Evolutionary conservation across 2,888 invertebrate genomes (phyloP), one percentile per base, ranked within the genome.

Genomic region (Hylaea fasciaria): DNA sequence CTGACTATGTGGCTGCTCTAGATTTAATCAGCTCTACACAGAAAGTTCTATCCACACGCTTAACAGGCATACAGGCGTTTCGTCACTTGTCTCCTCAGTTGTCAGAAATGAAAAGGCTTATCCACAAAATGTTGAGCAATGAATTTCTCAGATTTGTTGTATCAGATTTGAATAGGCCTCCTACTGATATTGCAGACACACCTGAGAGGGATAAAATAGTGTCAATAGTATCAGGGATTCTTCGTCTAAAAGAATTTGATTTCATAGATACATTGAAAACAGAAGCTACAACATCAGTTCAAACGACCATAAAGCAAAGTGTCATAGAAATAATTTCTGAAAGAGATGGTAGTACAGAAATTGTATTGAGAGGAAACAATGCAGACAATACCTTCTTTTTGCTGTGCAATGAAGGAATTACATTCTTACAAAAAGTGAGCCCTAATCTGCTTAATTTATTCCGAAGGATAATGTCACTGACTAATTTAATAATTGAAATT

Each of bases 11-110:
- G 39, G 98, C 98, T 41, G 99, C 99, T 0, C 93, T 99, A 63
- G 99, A 99, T 89, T 94, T 99, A 63, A 99, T 99, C 72, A 95
- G 97, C 69, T 98, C 98, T 3, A 98, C 99, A 1, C 98, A 99
- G 87, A 98, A 98, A 86, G 97, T 99, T 56, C 93, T 99, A 37
- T 94, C 95, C 10, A 96, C 97, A 72, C 97, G 98, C 81, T 93
- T 99, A 44, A 95, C 97, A 66, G 98, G 98, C 13, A 95, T 99
- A 48, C 97, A 98, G 76, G 97, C 99, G 81, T 97, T 99, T 82
- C 95, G 99, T 73, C 98, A 99, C 91, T 92, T 99, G 64, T 97
- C 98, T 58, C 97, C 98, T 59, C 99, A 99, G 86, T 93, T 99
- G 52, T 96, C 96, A 64, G 99, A 99, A 93, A 97, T 99, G 95